Percentiles rank a stretch among this genome's conserved stretches.
Evolutionary conservation across 2,888 invertebrate species (phyloP).

Genomic region (Tridacna crocea): DNA sequence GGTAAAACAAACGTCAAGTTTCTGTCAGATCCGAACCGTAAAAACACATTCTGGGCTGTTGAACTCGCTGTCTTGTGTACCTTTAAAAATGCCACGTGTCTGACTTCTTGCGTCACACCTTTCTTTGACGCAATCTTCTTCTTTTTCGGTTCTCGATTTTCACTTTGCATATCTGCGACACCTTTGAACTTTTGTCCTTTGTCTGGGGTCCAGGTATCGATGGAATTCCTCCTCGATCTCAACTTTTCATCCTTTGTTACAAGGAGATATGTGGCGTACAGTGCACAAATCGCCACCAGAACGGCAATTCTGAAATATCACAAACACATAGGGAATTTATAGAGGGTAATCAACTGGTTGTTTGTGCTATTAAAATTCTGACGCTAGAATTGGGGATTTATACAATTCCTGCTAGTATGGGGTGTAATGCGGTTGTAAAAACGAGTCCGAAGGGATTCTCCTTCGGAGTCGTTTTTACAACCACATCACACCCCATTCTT

Average conservation of each 20-base stretch:
- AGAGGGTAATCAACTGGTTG: too few relatives aligned
- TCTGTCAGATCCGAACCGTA: slow-evolving; percentile 61
- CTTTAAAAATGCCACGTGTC: slow-evolving; percentile 67
- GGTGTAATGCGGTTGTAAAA: too few relatives aligned
- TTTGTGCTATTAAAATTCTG: too few relatives aligned
- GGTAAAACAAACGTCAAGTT: slow-evolving; percentile 66
- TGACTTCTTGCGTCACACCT: slow-evolving; percentile 7
- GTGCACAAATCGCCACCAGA: neutral
- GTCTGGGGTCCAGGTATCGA: too few relatives aligned
- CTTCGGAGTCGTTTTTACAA: too few relatives aligned
- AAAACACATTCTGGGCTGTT: slow-evolving; percentile 66
- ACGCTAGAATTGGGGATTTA: neutral
- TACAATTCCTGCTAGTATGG: too few relatives aligned
- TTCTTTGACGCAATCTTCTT: neutral
- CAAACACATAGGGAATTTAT: too few relatives aligned
- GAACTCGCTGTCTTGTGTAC: slow-evolving; percentile 72
- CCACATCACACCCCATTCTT: too few relatives aligned
- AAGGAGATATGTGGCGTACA: neutral
- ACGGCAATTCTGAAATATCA: neutral
- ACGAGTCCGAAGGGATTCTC: too few relatives aligned
- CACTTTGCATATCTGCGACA: neutral
- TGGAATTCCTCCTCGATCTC: neutral
- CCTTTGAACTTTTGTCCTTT: neutral
- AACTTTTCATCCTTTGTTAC: neutral
- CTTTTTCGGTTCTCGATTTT: neutral